These are phyloP conservation scores for Anguilla marmorata DNA, from an alignment of 2,797 vertebrate genomes.

Conservation along the genomic window DNA sequence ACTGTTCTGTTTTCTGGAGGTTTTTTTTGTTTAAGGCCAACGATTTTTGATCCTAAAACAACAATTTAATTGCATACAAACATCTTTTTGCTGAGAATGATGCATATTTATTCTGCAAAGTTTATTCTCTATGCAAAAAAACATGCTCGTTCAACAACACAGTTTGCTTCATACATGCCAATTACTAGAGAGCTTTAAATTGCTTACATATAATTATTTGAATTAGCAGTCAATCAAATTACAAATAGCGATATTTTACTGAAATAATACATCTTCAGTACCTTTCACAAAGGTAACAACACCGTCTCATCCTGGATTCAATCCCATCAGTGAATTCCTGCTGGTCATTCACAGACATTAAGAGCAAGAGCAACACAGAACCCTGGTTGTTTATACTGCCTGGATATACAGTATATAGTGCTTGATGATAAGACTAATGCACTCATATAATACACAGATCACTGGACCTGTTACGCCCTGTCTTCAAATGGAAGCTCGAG, in stretches of 20 bases:
- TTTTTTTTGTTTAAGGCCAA: neutral
- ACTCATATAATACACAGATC: neutral
- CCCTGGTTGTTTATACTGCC: neutral
- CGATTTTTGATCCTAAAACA: neutral
- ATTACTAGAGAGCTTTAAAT: neutral
- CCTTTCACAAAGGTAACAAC: neutral
- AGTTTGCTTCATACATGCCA: neutral
- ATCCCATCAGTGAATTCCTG: neutral
- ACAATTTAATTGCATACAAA: no score
- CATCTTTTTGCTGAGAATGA: no score
- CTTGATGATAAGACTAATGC: neutral
- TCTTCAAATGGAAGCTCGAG: neutral
- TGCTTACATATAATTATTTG: neutral
- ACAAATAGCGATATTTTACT: neutral
- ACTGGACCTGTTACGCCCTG: neutral
- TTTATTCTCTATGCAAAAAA: neutral
- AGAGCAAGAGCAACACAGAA: neutral
- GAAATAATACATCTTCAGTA: neutral
- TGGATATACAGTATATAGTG: neutral
- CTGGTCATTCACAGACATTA: neutral
- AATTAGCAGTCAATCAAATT: neutral
- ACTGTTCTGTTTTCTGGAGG: neutral
- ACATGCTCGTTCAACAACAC: neutral
- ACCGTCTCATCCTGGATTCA: neutral
- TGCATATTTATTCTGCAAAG: neutral